Evolutionary conservation across 1,140 invertebrate species (phyloP), one percentile per base, ranked within the genome.

Genomic region (Ceratina australensis): DNA sequence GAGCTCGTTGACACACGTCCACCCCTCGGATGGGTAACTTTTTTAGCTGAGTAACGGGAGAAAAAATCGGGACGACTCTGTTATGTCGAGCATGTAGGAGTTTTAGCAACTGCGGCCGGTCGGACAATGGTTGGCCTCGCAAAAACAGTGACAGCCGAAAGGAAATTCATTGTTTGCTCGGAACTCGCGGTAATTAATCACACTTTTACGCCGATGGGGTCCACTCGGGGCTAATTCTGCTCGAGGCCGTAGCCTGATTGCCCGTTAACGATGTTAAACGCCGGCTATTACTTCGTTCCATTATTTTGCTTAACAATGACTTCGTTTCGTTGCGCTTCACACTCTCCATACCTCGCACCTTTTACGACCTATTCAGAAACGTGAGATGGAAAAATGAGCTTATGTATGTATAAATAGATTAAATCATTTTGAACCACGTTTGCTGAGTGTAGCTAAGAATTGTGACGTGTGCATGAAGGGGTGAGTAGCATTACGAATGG

Each of bases 161-260:
- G 72, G 52, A 52, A 74, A 57, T 60, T 42, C 24, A 85, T 85
- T 82, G 68, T 85, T 72, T 33, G 24, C 24, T 47, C 10, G 50
- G 49, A 56, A 54, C 59, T 67, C 24, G 24, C 69, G 63, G 82
- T 78, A 82, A 87, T 87, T 84, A 87, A 87, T 87, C 84, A 84
- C 76, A 84, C 75, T 86, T 86, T 86, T 86, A 80, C 65, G 22
- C 47, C 59, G 63, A 78, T 72, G 42, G 50, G 61, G 72, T 47
- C 74, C 65, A 84, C 79, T 87, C 80, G 64, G 74, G 76, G 78
- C 73, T 83, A 87, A 87, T 87, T 86, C 82, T 79, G 71, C 66
- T 75, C 83, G 65, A 83, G 74, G 61, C 64, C 74, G 50, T 57
- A 72, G 47, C 56, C 64, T 85, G 86, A 87, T 87, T 82, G 82